Conservation (phyloP, 2,888 invertebrate genomes). For the Zaprionus obscuricornis region DNA sequence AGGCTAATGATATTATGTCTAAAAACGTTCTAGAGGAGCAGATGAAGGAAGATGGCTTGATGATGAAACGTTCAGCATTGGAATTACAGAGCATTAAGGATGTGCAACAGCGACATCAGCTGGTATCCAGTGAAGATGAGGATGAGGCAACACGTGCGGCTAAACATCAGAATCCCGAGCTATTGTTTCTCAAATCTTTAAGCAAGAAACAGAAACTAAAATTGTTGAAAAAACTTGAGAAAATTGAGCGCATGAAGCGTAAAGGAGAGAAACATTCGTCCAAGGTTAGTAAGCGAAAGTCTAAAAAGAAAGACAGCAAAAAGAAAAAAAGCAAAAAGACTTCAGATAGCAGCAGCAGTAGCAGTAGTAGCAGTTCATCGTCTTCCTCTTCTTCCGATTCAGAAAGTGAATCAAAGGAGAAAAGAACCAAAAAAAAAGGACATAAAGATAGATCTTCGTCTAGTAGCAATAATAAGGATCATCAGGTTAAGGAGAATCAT, state of each 20-base stretch:
- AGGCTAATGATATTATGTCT: conserved; percentile 87
- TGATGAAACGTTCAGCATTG: conserved; percentile 91
- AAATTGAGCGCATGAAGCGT: conserved; percentile 85
- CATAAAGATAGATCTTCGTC: conserved; percentile 27
- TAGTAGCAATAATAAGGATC: conserved; percentile 16
- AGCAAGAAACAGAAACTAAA: conserved; percentile 95
- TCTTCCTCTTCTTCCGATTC: conserved; percentile 56
- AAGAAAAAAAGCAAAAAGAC: conserved; percentile 59
- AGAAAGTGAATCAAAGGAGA: conserved; percentile 29
- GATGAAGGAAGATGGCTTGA: conserved; percentile 96
- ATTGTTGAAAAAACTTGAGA: conserved; percentile 90
- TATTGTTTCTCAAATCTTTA: conserved; percentile 92
- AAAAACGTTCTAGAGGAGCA: conserved; percentile 91
- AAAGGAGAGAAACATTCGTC: conserved; percentile 39
- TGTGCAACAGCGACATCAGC: conserved; percentile 84
- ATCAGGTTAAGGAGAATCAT: conserved; percentile 3
- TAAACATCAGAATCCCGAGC: conserved; percentile 85
- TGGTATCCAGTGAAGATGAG: conserved; percentile 85
- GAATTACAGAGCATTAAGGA: conserved; percentile 85
- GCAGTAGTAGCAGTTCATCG: conserved; percentile 30
- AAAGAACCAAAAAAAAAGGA: conserved; percentile 3
- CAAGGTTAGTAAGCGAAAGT: conserved; percentile 48
- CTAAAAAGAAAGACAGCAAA: conserved; percentile 49
- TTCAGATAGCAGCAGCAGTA: conserved; percentile 32
- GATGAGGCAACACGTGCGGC: conserved; percentile 50